Evolutionary conservation across 2,888 invertebrate genomes (phyloP), one percentile per base, ranked within the genome.

Genomic region (Ecliptopera silaceata): DNA sequence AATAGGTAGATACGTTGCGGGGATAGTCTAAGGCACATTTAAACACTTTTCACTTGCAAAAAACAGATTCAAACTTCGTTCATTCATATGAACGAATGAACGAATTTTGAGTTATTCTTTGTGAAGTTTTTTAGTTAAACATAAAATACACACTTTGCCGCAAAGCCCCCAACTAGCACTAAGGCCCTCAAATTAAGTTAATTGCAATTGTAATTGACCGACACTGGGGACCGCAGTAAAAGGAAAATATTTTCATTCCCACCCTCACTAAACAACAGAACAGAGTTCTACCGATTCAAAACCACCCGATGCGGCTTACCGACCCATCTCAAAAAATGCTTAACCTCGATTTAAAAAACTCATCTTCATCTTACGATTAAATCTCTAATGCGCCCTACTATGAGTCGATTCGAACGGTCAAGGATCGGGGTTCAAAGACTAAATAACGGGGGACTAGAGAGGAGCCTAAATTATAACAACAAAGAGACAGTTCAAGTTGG

Each of bases 161-260:
- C 48, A 79, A 79, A 82, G 74, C 76, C 59, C 71, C 64, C 73
- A 62, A 79, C 72, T 75, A 74, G 73, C 68, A 71, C 70, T 70
- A 71, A 77, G 71, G 71, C 76, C 81, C 80, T 79, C 82, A 84
- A 87, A 86, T 86, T 86, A 86, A 84, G 67, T 82, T 87, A 86
- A 87, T 87, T 86, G 80, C 83, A 77, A 79, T 79, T 80, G 85
- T 86, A 87, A 87, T 86, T 83, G 82, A 79, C 70, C 74, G 65
- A 72, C 74, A 73, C 75, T 65, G 73, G 73, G 76, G 77, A 77
- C 78, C 76, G 76, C 77, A 79, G 80, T 80, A 80, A 82, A 84
- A 81, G 79, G 80, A 79, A 86, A 86, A 85, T 85, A 86, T 84
- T 84, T 81, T 78, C 80, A 73, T 75, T 78, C 68, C 64, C 39